These are phyloP conservation scores for Odontamblyopus lacepedii DNA, from an alignment of 2,797 vertebrate genomes.

Conservation along the genomic window DNA sequence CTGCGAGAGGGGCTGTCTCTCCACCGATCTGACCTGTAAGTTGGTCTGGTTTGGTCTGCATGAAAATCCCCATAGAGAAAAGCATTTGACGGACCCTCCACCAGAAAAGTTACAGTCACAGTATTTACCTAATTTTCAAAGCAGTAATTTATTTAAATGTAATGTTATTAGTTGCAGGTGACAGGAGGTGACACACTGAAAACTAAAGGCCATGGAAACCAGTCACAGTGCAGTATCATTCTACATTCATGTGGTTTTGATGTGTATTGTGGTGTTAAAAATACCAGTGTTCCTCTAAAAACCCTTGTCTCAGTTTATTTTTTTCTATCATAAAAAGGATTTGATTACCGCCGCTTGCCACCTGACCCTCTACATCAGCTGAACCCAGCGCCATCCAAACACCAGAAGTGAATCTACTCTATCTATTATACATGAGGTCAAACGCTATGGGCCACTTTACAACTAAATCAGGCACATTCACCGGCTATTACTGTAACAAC, in stretches of 20 bases:
- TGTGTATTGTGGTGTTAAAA: not conserved
- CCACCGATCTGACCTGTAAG: too few relatives aligned
- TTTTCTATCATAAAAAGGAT: not conserved
- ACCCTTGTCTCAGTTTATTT: not conserved
- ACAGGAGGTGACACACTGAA: too few relatives aligned
- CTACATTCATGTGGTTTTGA: not conserved
- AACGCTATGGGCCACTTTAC: conserved; percentile 18
- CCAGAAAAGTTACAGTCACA: too few relatives aligned
- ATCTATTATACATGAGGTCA: conserved; percentile 17
- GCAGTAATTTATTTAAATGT: too few relatives aligned
- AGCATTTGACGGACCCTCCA: too few relatives aligned
- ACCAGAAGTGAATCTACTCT: conserved; percentile 3
- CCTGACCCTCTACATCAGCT: not conserved
- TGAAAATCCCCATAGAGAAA: too few relatives aligned
- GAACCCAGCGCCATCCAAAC: not conserved
- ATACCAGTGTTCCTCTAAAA: not conserved
- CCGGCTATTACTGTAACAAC: conserved; percentile 29
- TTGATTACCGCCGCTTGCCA: not conserved
- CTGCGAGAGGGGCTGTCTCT: too few relatives aligned
- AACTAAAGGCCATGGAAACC: too few relatives aligned
- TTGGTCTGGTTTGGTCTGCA: too few relatives aligned
- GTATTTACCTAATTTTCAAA: too few relatives aligned
- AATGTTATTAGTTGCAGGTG: too few relatives aligned
- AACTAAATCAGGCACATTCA: conserved; percentile 26
- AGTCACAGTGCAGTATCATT: too few relatives aligned